A percentile compares a stretch with the other conserved stretches of the same genome.
phyloP scores from a whole-genome alignment of 2,797 vertebrate species.

The Chaunax sp. region DNA sequence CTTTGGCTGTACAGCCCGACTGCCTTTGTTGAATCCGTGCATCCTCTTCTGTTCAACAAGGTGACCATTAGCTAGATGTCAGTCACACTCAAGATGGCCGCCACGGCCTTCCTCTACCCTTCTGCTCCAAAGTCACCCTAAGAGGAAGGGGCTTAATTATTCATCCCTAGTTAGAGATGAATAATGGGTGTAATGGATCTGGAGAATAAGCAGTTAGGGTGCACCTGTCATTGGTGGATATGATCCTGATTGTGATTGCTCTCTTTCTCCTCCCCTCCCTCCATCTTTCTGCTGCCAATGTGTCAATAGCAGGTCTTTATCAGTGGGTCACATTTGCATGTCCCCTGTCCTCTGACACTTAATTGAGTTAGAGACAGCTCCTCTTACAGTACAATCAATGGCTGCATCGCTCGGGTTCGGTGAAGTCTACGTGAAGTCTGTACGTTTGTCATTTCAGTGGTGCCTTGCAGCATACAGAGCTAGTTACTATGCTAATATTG shows the following conservation, averaged over 20 bases:
- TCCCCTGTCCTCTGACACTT: slow-evolving; percentile 52
- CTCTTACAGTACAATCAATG: slow-evolving; percentile 57
- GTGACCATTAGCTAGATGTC: slow-evolving; percentile 58
- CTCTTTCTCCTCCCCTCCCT: slow-evolving; percentile 19
- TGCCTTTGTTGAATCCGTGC: slow-evolving; percentile 32
- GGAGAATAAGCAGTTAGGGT: slow-evolving; percentile 50
- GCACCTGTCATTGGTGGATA: slow-evolving; percentile 54
- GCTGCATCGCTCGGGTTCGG: slow-evolving; percentile 18
- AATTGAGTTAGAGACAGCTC: slow-evolving; percentile 64
- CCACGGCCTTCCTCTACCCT: slow-evolving; percentile 30
- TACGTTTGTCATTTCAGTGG: slow-evolving; percentile 14
- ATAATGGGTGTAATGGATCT: slow-evolving; percentile 72
- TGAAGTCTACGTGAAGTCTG: slow-evolving; percentile 22
- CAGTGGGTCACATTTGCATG: slow-evolving; percentile 64
- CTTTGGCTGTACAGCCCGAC: slow-evolving; percentile 31
- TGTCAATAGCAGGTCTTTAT: slow-evolving; percentile 69
- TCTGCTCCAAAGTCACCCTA: slow-evolving; percentile 29
- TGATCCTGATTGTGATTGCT: slow-evolving; percentile 57
- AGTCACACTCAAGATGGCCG: slow-evolving; percentile 55
- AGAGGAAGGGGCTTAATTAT: slow-evolving; percentile 65
- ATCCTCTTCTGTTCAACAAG: slow-evolving; percentile 51
- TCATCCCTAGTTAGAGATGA: slow-evolving; percentile 63
- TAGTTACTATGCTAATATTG: neutral
- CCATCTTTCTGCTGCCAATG: slow-evolving; percentile 42
- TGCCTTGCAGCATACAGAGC: slow-evolving; percentile 17